These are phyloP conservation scores for Delphinapterus leucas DNA, from an alignment of 2,113 vertebrate species.

Conservation along the genomic window DNA sequence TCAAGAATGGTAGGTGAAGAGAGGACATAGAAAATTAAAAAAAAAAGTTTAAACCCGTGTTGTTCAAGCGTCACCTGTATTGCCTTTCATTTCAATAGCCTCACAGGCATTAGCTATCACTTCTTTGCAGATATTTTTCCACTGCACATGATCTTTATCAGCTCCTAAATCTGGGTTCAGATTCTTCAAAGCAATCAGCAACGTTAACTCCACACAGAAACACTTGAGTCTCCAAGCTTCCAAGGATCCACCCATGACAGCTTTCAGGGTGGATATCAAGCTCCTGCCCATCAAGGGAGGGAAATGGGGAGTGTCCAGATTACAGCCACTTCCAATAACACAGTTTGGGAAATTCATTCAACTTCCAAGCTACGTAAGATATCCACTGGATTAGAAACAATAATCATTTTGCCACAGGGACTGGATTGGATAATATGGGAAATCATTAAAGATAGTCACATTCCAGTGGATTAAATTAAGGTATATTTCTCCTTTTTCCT, in stretches of 20 bases:
- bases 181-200: slow-evolving; percentile 84
- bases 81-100: slow-evolving; percentile 92
- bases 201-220: slow-evolving; percentile 92
- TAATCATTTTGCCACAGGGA: slow-evolving; percentile 84
- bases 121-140: slow-evolving; percentile 87
- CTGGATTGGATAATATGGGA: slow-evolving; percentile 87
- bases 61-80: slow-evolving; percentile 68
- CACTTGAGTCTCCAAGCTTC: slow-evolving; percentile 90
- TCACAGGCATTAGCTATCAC: slow-evolving; percentile 91
- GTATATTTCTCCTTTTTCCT: slow-evolving; percentile 86
- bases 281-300: slow-evolving; percentile 89
- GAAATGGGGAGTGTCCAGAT: slow-evolving; percentile 91
- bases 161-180: slow-evolving; percentile 88
- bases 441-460: slow-evolving; percentile 87
- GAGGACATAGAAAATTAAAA: neutral
- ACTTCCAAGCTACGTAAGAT: slow-evolving; percentile 92
- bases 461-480: slow-evolving; percentile 87
- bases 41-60: neutral
- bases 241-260: slow-evolving; percentile 90
- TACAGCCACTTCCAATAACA: slow-evolving; percentile 90
- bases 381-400: slow-evolving; percentile 88
- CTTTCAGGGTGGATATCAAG: slow-evolving; percentile 88
- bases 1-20: neutral
- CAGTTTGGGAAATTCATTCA: slow-evolving; percentile 91
- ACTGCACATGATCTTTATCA: slow-evolving; percentile 87